These are phyloP conservation scores for Montifringilla adamsi DNA, from an alignment of 2,113 vertebrate species.

Conservation along the genomic window DNA sequence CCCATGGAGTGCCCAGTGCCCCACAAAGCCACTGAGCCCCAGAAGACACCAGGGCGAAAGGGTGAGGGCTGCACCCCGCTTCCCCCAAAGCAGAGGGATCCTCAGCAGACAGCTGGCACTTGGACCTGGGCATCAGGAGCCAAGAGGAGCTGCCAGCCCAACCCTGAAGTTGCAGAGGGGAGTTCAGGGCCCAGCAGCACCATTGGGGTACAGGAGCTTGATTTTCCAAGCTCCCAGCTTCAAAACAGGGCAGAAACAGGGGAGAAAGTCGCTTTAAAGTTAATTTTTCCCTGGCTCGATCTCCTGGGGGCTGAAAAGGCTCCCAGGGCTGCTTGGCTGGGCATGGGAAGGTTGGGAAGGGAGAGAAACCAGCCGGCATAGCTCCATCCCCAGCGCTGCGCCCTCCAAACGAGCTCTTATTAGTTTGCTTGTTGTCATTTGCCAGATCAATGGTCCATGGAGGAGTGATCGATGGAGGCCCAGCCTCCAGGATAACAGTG, in stretches of 20 bases:
- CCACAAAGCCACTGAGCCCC: not conserved
- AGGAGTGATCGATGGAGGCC: slow-evolving; percentile 79
- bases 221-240: not conserved
- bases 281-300: accelerated
- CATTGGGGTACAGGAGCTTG: not conserved
- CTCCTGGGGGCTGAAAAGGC: not conserved
- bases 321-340: not conserved
- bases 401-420: slow-evolving; percentile 71
- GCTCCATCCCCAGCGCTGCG: accelerated
- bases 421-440: slow-evolving; percentile 80
- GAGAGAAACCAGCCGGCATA: not conserved
- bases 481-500: slow-evolving; percentile 59
- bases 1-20: accelerated
- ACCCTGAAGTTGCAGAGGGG: not conserved
- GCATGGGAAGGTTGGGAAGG: not conserved
- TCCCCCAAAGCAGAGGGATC: not conserved
- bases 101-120: not conserved
- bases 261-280: not conserved
- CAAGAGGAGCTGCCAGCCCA: not conserved
- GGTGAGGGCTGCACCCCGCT: not conserved
- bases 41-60: not conserved
- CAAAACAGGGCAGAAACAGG: not conserved
- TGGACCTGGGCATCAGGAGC: not conserved
- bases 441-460: slow-evolving; percentile 82
- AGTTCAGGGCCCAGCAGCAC: not conserved